Evolutionary conservation across 2,113 vertebrate species (phyloP).

Genomic region (Motacilla tschutschensis): DNA sequence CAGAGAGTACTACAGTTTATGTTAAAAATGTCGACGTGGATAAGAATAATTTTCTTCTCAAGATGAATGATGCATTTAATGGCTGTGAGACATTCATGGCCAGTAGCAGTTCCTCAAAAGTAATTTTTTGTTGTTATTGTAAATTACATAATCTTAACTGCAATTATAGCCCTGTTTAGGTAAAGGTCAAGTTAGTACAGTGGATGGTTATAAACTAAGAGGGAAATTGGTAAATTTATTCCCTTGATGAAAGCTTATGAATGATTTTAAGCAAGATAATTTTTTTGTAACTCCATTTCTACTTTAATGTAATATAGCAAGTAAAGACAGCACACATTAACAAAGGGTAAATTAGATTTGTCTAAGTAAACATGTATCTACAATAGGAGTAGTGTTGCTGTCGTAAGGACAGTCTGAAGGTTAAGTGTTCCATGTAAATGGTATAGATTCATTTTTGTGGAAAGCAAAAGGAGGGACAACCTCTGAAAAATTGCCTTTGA

Average conservation of each 20-base stretch:
- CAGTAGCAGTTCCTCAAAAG: slow-evolving; percentile 74
- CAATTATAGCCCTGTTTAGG: slow-evolving; percentile 78
- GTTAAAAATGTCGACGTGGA: slow-evolving; percentile 76
- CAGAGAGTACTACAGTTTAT: slow-evolving; percentile 79
- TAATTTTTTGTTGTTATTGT: slow-evolving; percentile 83
- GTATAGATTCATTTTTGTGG: slow-evolving; percentile 55
- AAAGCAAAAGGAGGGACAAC: slow-evolving; percentile 63
- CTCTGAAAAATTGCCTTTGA: slow-evolving; percentile 61
- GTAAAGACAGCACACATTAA: slow-evolving; percentile 80
- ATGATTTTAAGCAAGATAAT: slow-evolving; percentile 78
- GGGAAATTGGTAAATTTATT: slow-evolving; percentile 75
- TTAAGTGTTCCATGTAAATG: slow-evolving; percentile 68
- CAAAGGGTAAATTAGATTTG: slow-evolving; percentile 84
- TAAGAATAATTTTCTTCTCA: slow-evolving; percentile 81
- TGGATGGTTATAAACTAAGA: slow-evolving; percentile 74
- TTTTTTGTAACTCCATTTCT: slow-evolving; percentile 83
- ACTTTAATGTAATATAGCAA: slow-evolving; percentile 80
- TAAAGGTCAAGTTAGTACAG: slow-evolving; percentile 80
- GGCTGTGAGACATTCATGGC: slow-evolving; percentile 71
- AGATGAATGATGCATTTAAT: slow-evolving; percentile 79
- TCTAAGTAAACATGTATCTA: slow-evolving; percentile 80
- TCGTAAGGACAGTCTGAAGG: slow-evolving; percentile 80
- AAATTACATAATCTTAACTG: slow-evolving; percentile 80
- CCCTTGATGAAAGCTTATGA: slow-evolving; percentile 76
- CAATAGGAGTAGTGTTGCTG: slow-evolving; percentile 63